These are phyloP conservation scores for Agonopterix arenella DNA, from an alignment of 2,888 invertebrate species.

Conservation along the genomic window DNA sequence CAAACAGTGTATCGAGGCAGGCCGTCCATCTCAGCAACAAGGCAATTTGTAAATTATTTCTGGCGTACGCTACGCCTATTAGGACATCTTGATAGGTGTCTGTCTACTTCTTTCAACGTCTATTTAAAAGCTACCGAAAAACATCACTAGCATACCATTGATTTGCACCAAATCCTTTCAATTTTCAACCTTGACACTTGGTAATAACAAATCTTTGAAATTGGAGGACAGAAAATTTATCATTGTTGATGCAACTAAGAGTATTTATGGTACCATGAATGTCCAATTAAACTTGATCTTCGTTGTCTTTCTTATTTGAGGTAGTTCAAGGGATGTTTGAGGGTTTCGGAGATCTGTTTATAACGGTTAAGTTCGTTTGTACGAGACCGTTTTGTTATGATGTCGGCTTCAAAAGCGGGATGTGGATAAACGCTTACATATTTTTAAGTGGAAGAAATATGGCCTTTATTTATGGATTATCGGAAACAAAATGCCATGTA, in stretches of 20 bases:
- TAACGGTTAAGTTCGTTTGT: constrained; percentile 19
- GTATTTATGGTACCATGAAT: constrained; percentile 53
- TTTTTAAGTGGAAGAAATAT: constrained; percentile 61
- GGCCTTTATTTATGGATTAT: constrained; percentile 54
- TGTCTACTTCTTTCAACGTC: constrained; percentile 72
- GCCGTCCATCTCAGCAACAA: constrained; percentile 26
- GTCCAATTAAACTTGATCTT: constrained; percentile 34
- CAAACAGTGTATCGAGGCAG: constrained; percentile 5
- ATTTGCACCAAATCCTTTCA: constrained; percentile 4
- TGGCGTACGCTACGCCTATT: constrained; percentile 68
- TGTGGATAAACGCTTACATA: constrained; percentile 53
- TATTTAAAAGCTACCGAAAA: constrained; percentile 66
- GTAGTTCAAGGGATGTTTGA: neutral
- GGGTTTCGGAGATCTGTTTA: constrained; percentile 20
- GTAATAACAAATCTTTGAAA: constrained; percentile 13
- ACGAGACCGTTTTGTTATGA: constrained; percentile 47
- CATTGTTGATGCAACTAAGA: constrained; percentile 34
- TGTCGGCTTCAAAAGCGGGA: constrained; percentile 41
- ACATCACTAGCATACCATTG: constrained; percentile 4
- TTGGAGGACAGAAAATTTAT: constrained; percentile 15
- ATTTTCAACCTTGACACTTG: constrained; percentile 28
- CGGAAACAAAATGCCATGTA: constrained; percentile 57
- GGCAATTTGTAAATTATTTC: constrained; percentile 72
- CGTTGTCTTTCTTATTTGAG: constrained; percentile 6
- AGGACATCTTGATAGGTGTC: constrained; percentile 71